These are phyloP conservation scores for Gavia stellata DNA, from an alignment of 2,113 vertebrate genomes.

Conservation along the genomic window DNA sequence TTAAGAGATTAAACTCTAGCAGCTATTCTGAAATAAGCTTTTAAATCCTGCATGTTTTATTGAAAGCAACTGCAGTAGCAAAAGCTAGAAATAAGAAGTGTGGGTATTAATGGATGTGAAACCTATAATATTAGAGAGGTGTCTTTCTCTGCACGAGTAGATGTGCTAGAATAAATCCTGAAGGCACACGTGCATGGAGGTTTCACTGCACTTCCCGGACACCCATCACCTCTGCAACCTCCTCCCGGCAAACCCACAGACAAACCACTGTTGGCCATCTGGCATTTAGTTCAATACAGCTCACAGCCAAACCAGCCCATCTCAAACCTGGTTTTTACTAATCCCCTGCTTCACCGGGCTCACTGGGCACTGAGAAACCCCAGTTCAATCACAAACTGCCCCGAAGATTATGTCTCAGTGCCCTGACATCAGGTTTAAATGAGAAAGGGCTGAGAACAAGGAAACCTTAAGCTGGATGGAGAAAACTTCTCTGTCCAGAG, in stretches of 20 bases:
- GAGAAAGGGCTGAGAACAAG: neutral
- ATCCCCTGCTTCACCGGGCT: neutral
- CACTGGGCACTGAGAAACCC: neutral
- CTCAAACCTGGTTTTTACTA: neutral
- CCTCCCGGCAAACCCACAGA: neutral
- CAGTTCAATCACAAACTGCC: neutral
- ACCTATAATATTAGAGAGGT: neutral
- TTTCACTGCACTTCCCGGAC: accelerated
- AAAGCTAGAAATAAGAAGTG: neutral
- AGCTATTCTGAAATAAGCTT: neutral
- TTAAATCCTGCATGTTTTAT: neutral
- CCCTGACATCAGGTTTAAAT: neutral
- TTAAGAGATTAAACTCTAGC: neutral
- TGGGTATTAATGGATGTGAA: neutral
- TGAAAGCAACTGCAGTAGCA: neutral
- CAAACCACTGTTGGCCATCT: neutral
- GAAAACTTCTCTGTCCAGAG: neutral
- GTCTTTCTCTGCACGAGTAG: neutral
- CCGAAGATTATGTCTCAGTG: neutral
- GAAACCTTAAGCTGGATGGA: neutral
- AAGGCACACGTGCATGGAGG: neutral
- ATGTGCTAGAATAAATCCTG: neutral
- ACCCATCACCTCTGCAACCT: neutral
- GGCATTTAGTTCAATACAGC: neutral
- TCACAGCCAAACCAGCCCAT: neutral